Conservation (phyloP, 2,113 vertebrate species). For the Sigmodon hispidus region DNA sequence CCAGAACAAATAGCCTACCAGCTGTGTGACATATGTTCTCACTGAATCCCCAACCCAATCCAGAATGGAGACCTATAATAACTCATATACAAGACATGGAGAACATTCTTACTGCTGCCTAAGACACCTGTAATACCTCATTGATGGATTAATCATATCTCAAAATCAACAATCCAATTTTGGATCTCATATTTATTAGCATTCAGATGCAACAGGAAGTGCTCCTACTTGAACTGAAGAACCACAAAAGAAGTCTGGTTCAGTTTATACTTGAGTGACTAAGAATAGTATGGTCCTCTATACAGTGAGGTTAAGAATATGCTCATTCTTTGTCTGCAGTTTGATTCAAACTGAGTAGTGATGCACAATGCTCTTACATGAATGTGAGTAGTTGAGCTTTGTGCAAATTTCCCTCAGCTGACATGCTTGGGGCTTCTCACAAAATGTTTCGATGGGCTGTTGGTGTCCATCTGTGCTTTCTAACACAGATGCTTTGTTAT, state of each 20-base stretch:
- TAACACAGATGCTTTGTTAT: slow-evolving; percentile 61
- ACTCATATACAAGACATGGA: not conserved
- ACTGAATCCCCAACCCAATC: not conserved
- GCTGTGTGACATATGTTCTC: slow-evolving; percentile 43
- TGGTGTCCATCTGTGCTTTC: slow-evolving; percentile 53
- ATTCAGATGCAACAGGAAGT: not conserved
- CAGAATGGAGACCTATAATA: slow-evolving; percentile 7
- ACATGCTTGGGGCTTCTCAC: slow-evolving; percentile 28
- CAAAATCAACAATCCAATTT: not conserved
- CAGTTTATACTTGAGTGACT: not conserved
- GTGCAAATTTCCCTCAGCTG: not conserved
- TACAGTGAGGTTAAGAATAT: not conserved
- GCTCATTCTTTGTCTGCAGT: not conserved
- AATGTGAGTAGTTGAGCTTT: slow-evolving; percentile 47
- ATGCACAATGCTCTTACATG: not conserved
- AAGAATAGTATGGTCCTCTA: not conserved
- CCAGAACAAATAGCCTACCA: slow-evolving; percentile 39
- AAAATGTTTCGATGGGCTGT: not conserved
- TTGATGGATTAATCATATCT: not conserved
- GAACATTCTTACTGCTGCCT: not conserved
- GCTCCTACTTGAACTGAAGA: slow-evolving; percentile 2
- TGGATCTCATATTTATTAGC: not conserved
- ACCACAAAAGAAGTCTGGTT: not conserved
- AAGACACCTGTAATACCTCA: not conserved
- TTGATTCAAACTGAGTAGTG: slow-evolving; percentile 3